phyloP scores from a whole-genome alignment of 2,888 invertebrate species.

The Nyleta sp. region DNA sequence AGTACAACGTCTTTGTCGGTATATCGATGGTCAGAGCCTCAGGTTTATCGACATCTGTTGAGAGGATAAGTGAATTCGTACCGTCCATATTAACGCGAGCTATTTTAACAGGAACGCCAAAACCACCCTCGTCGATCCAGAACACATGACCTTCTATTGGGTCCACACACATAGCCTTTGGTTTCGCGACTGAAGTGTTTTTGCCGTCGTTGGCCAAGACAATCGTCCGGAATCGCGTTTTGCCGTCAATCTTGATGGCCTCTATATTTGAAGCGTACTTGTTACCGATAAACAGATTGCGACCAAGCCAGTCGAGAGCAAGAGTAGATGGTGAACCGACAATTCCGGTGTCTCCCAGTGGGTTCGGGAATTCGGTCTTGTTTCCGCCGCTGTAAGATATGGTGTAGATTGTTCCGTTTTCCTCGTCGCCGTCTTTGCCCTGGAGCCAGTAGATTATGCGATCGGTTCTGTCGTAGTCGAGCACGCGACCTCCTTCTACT shows the following conservation, averaged over 20 bases:
- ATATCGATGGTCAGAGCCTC: slow-evolving; percentile 94
- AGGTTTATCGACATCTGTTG: slow-evolving; percentile 88
- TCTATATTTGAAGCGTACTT: slow-evolving; percentile 95
- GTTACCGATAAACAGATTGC: slow-evolving; percentile 97
- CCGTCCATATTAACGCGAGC: slow-evolving; percentile 98
- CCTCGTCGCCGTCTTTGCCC: slow-evolving; percentile 87
- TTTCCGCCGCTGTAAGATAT: slow-evolving; percentile 94
- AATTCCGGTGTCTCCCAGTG: slow-evolving; percentile 88
- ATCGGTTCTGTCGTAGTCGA: slow-evolving; percentile 95
- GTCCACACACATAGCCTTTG: slow-evolving; percentile 94
- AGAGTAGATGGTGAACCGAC: slow-evolving; percentile 95
- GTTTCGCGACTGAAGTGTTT: slow-evolving; percentile 92
- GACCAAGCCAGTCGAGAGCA: slow-evolving; percentile 98
- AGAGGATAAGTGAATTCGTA: slow-evolving; percentile 88
- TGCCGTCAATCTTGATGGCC: slow-evolving; percentile 93
- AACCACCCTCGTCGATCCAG: slow-evolving; percentile 98
- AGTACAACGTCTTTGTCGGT: slow-evolving; percentile 93
- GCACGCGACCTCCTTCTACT: slow-evolving; percentile 92
- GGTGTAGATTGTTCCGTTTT: slow-evolving; percentile 92
- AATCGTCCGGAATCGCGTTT: slow-evolving; percentile 91
- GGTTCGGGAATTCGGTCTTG: slow-evolving; percentile 90
- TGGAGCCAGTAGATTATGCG: slow-evolving; percentile 95
- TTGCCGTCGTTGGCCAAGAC: slow-evolving; percentile 96
- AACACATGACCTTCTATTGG: slow-evolving; percentile 95
- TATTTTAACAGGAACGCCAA: slow-evolving; percentile 94